Percentiles rank a stretch among this genome's conserved stretches.
Conservation (phyloP, 2,888 invertebrate genomes). For the Spicauda simplicius region DNA sequence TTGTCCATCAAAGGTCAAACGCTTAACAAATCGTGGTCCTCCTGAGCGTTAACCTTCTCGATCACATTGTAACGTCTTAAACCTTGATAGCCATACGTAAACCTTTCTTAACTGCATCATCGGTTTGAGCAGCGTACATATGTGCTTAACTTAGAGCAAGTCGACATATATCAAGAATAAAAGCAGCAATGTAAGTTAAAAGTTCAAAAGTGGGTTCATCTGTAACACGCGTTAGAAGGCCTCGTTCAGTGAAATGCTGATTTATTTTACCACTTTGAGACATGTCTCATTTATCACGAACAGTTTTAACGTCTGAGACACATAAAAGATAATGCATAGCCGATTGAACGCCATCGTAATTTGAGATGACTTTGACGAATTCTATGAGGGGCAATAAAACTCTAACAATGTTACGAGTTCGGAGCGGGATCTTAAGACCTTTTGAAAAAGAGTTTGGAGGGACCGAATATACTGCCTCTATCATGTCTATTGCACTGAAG, state of each 20-base stretch:
- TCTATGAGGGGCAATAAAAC: constrained; percentile 46
- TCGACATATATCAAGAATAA: constrained; percentile 38
- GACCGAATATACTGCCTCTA: constrained; percentile 40
- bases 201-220: neutral
- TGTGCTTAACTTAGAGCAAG: constrained; percentile 44
- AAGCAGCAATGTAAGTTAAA: constrained; percentile 29
- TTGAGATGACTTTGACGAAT: constrained; percentile 67
- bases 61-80: constrained; percentile 50
- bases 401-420: constrained; percentile 34
- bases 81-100: constrained; percentile 6
- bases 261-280: constrained; percentile 66
- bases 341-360: constrained; percentile 57
- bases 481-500: constrained; percentile 13
- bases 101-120: neutral
- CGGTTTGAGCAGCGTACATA: constrained; percentile 45
- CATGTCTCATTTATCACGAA: constrained; percentile 72
- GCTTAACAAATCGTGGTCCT: constrained; percentile 55
- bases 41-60: constrained; percentile 53
- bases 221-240: constrained; percentile 44
- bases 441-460: constrained; percentile 46
- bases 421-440: constrained; percentile 20
- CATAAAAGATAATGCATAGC: constrained; percentile 67
- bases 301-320: constrained; percentile 65
- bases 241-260: constrained; percentile 61
- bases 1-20: constrained; percentile 58